A percentile compares a stretch with the other conserved stretches of the same genome.
Evolutionary conservation across 2,797 vertebrate genomes (phyloP).

Genomic region (Lagorchestes hirsutus): DNA sequence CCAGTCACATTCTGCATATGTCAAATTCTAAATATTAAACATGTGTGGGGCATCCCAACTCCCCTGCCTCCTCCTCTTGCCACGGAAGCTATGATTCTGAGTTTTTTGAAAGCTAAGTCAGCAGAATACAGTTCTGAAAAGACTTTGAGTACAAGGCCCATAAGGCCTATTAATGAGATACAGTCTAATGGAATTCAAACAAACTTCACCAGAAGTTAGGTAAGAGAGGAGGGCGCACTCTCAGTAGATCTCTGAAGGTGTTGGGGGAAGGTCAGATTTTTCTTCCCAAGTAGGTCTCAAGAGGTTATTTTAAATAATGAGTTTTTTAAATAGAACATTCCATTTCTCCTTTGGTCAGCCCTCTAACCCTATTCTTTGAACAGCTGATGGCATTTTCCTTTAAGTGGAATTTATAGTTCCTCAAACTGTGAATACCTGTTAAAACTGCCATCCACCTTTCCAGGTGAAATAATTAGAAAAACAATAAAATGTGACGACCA

Average conservation of each 20-base stretch:
- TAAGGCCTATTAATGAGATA: neutral
- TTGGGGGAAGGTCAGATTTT: neutral
- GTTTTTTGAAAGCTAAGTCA: neutral
- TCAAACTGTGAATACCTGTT: conserved; percentile 8
- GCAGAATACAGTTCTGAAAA: neutral
- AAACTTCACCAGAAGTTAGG: neutral
- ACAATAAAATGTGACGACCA: neutral
- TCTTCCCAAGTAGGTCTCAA: neutral
- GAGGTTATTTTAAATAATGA: neutral
- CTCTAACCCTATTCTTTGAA: neutral
- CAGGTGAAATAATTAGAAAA: neutral
- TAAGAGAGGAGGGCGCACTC: neutral
- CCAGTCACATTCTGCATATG: neutral
- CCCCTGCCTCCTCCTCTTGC: neutral
- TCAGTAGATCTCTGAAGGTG: neutral
- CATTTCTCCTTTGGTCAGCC: neutral
- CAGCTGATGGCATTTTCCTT: neutral
- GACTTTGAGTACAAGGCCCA: neutral
- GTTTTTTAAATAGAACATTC: neutral
- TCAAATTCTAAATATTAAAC: neutral
- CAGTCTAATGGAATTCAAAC: neutral
- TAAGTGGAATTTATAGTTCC: neutral
- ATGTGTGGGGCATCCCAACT: neutral
- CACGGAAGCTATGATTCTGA: neutral
- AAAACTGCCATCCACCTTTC: neutral